phyloP scores from a whole-genome alignment of 2,888 invertebrate genomes.

The Melinaea menophilus region DNA sequence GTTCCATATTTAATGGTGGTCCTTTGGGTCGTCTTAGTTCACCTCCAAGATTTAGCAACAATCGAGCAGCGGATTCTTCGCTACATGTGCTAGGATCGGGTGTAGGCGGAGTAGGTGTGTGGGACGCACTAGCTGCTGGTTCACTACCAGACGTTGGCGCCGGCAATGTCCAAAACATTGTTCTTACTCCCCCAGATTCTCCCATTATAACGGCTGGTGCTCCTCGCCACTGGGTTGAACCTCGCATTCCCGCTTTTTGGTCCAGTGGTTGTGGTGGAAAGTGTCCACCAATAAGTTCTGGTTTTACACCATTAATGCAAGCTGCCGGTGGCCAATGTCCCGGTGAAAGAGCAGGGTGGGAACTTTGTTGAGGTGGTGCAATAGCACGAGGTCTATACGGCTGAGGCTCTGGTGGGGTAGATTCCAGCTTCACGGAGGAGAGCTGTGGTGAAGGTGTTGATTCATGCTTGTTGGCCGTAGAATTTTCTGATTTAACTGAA shows the following conservation, averaged over 20 bases:
- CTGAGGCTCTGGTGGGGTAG: conserved; percentile 52
- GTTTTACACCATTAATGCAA: conserved; percentile 87
- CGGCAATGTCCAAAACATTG: conserved; percentile 82
- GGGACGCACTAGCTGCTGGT: conserved; percentile 70
- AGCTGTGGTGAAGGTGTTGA: conserved; percentile 50
- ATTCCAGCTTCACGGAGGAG: conserved; percentile 73
- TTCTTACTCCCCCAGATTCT: conserved; percentile 91
- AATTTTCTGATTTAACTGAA: conserved; percentile 56
- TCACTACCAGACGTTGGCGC: conserved; percentile 75
- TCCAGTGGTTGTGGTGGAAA: conserved; percentile 72
- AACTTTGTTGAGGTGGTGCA: conserved; percentile 68
- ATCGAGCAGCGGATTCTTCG: conserved; percentile 82
- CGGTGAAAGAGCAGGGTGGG: conserved; percentile 58
- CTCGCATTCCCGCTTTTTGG: conserved; percentile 58
- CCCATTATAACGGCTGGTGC: conserved; percentile 96
- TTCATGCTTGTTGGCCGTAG: conserved; percentile 53
- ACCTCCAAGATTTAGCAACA: conserved; percentile 86
- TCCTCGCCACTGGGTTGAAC: conserved; percentile 74
- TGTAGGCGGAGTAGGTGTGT: conserved; percentile 77
- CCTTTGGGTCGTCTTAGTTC: conserved; percentile 80
- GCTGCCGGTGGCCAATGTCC: conserved; percentile 78
- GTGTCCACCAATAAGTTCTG: conserved; percentile 86
- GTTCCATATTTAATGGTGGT: conserved; percentile 92
- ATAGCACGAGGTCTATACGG: conserved; percentile 61
- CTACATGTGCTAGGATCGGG: conserved; percentile 72